These are phyloP conservation scores for Phymastichus coffea DNA, from an alignment of 1,140 invertebrate species.

Conservation along the genomic window DNA sequence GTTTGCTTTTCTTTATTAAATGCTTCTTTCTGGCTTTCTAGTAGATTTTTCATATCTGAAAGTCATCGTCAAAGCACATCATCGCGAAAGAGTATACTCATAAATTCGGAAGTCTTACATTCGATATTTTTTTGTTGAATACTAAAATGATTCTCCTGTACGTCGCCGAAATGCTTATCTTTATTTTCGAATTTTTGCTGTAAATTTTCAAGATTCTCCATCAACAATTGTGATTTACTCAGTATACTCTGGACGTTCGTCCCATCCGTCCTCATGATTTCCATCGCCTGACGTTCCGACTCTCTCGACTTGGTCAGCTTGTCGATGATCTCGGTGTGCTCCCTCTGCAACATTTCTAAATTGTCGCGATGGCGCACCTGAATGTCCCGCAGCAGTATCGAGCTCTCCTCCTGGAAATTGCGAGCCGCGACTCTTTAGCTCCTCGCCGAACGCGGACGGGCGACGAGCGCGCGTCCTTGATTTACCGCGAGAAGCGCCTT, in stretches of 20 bases:
- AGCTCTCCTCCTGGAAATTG: conserved; percentile 41
- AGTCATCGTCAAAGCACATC: conserved; percentile 16
- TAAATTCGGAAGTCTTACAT: conserved; percentile 33
- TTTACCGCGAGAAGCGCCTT: too few relatives aligned
- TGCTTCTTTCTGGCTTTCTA: conserved; percentile 39
- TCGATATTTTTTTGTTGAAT: conserved; percentile 42
- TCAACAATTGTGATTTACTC: conserved; percentile 39
- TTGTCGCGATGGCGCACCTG: conserved; percentile 41
- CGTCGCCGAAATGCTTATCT: conserved; percentile 34
- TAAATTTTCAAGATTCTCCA: conserved; percentile 37
- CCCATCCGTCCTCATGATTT: conserved; percentile 39
- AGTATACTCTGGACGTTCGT: conserved; percentile 43
- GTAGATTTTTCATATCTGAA: conserved; percentile 40
- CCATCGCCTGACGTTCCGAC: conserved; percentile 42
- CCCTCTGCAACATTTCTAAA: conserved; percentile 43
- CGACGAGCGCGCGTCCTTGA: too few relatives aligned
- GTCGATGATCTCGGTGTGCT: conserved; percentile 46
- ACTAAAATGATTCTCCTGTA: conserved; percentile 37
- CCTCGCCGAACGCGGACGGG: too few relatives aligned
- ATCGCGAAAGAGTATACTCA: background rate
- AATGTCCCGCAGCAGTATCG: conserved; percentile 40
- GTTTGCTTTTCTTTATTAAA: conserved; percentile 40
- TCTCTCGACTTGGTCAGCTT: conserved; percentile 46
- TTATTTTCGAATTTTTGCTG: conserved; percentile 39
- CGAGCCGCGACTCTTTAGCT: background rate